Evolutionary conservation across 2,888 invertebrate genomes (phyloP), one percentile per base, ranked within the genome.

Genomic region (Taphrorychus bicolor): DNA sequence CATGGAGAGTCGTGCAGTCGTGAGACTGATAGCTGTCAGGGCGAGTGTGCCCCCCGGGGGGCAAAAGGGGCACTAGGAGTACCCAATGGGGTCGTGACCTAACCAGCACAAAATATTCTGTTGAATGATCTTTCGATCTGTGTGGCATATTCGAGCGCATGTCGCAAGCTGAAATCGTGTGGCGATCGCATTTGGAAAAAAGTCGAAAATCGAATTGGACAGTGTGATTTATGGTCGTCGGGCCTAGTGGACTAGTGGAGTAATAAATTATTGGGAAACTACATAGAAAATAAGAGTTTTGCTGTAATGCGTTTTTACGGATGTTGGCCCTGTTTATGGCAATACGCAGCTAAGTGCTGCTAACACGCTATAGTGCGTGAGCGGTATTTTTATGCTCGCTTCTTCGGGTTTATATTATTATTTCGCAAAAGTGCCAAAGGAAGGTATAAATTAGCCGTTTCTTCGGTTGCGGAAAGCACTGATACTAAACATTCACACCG

Each of bases 11-110:
- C 60, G 60, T 60, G 60, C 62, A 63, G 68, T 79, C 79, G 78
- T 78, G 78, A 79, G 78, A 79, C 75, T 79, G 79, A 79, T 78
- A 78, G 78, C 78, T 78, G 79, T 78, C 79, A 78, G 76, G 75
- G 72, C 60, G 61, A 65, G 69, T 73, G 70, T 56, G 45, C 68
- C 60, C 60, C 69, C 64, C 41, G 63, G 63, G 70, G 68, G 64
- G 61, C 45, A 56, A 60, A 65, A 64, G 68, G 70, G 65, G 57
- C 60, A 57, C 57, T 49, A 23, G 66, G 19, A 59, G 48, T 58
- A 60, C 52, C 64, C 52, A 59, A 65, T 53, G 51, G 65, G 70
- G 70, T 68, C 70, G 52, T 61, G 70, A 70, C 70, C 70, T 51
- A 23, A 42, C 32, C 41, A 67, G 53, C 59, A 41, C 51, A 67